A percentile compares a stretch with the other conserved stretches of the same genome.
Conservation (phyloP, 2,797 vertebrate species). For the Pygocentrus nattereri region DNA sequence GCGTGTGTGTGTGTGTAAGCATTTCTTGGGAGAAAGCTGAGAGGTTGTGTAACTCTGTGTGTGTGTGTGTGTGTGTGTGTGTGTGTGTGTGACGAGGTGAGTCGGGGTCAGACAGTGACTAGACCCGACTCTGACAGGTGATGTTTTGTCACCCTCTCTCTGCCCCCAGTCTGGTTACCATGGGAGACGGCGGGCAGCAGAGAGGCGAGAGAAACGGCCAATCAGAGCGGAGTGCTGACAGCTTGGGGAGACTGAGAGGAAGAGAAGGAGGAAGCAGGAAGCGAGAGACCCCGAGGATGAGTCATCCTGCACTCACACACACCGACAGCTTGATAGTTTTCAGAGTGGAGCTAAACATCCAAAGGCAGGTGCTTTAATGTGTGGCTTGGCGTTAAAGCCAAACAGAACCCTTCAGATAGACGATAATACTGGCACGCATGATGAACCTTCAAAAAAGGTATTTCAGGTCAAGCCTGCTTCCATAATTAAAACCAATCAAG, state of each 20-base stretch:
- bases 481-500: too few species aligned
- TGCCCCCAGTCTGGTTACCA: conserved; percentile 19
- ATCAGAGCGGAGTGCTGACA: conserved; percentile 25
- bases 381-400: too few species aligned
- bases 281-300: conserved; percentile 34
- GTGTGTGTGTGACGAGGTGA: not conserved
- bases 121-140: conserved; percentile 14
- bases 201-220: conserved; percentile 2
- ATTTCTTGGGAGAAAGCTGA: not conserved
- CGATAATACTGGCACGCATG: too few species aligned
- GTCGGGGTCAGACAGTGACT: conserved; percentile 19
- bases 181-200: not conserved
- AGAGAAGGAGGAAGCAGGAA: conserved; percentile 13
- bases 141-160: conserved; percentile 29
- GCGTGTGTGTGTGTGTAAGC: not conserved
- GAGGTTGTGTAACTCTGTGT: not conserved
- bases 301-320: conserved; percentile 25
- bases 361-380: not conserved
- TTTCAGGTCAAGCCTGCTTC: too few species aligned
- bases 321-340: not conserved
- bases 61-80: not conserved
- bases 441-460: too few species aligned
- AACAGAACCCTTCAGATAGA: too few species aligned
- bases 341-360: not conserved
- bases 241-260: conserved; percentile 1